A percentile compares a stretch with the other conserved stretches of the same genome.
Conservation (phyloP, 2,888 invertebrate species). For the Aleiodes leptofemur region DNA sequence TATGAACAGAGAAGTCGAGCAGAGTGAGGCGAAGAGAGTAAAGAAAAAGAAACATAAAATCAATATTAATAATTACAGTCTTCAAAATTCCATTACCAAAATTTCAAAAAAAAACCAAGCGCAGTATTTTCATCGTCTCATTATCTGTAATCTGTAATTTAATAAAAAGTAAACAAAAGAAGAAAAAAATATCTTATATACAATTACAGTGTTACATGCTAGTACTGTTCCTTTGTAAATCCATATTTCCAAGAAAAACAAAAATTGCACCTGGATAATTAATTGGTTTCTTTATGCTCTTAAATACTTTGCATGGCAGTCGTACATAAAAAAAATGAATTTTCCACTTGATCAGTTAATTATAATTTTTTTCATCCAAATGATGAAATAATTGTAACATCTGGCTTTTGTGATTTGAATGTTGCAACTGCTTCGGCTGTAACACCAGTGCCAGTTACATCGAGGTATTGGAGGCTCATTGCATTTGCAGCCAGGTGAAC, state of each 20-base stretch:
- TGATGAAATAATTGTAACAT: conserved; percentile 72
- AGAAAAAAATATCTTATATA: not conserved
- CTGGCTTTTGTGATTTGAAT: conserved; percentile 79
- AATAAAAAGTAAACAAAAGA: conserved; percentile 3
- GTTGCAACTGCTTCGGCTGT: conserved; percentile 79
- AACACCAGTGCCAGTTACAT: conserved; percentile 82
- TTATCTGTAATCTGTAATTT: conserved; percentile 3
- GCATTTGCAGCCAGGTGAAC: conserved; percentile 80
- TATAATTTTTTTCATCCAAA: conserved; percentile 54
- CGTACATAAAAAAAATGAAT: conserved; percentile 9
- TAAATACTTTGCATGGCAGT: conserved; percentile 37
- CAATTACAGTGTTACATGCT: conserved; percentile 1
- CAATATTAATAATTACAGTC: conserved; percentile 17
- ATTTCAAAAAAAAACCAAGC: conserved; percentile 14
- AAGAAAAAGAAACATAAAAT: not conserved
- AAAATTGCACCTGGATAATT: conserved; percentile 24
- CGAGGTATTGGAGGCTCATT: conserved; percentile 78
- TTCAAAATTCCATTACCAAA: conserved; percentile 28
- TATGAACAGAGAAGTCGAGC: not conserved
- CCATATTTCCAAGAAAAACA: not conserved
- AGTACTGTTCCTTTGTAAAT: not conserved
- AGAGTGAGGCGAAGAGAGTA: not conserved
- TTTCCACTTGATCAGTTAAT: not conserved
- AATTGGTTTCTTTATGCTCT: conserved; percentile 13
- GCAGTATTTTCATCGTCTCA: conserved; percentile 14